A percentile compares a stretch with the other conserved stretches of the same genome.
phyloP scores from a whole-genome alignment of 1,140 invertebrate species.

The Cryptotermes secundus region DNA sequence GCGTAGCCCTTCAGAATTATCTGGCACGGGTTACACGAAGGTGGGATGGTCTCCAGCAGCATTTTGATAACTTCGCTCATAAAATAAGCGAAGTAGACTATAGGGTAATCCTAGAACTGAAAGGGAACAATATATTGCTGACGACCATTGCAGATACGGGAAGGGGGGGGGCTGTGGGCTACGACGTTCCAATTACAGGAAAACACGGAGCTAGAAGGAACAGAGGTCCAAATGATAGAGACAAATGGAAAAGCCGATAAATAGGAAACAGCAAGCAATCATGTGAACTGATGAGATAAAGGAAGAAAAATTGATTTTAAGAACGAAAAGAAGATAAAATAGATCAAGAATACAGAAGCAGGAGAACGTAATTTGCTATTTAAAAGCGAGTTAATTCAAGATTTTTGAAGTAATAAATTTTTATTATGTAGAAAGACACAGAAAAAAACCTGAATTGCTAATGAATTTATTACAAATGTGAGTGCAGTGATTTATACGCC shows the following conservation, averaged over 20 bases:
- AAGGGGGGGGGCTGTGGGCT: neutral
- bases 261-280: neutral
- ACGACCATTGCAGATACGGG: no score
- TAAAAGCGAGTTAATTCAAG: neutral
- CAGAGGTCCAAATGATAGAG: neutral
- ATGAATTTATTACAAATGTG: neutral
- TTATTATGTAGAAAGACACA: neutral
- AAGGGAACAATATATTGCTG: no score
- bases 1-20: no score
- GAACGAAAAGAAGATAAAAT: neutral
- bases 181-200: neutral
- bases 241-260: conserved; percentile 7
- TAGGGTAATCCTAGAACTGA: no score
- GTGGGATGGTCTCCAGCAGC: no score
- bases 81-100: no score
- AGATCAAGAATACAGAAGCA: neutral
- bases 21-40: no score
- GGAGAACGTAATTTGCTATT: neutral
- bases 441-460: neutral
- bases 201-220: neutral
- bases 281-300: neutral
- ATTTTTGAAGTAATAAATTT: neutral
- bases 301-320: neutral
- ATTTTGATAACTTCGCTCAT: no score
- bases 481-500: neutral